phyloP scores from a whole-genome alignment of 2,888 invertebrate species.

The Eulithis testata region DNA sequence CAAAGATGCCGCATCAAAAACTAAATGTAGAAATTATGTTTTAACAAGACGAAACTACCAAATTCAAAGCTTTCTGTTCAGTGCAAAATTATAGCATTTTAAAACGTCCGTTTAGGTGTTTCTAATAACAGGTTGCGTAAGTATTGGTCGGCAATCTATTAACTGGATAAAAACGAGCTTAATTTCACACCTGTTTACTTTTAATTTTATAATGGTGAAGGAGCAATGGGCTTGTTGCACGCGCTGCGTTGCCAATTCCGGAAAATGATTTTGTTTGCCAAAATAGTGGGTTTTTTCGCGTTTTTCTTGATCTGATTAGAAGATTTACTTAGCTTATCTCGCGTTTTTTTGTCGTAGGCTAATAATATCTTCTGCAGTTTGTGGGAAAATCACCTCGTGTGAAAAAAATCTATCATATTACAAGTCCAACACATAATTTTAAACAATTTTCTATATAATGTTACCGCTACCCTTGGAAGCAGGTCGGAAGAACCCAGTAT shows the following conservation, averaged over 20 bases:
- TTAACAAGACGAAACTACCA: conserved; percentile 78
- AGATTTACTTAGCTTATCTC: too few species aligned
- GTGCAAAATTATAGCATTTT: conserved; percentile 82
- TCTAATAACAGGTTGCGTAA: conserved; percentile 70
- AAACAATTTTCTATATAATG: not conserved
- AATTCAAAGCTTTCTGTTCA: conserved; percentile 77
- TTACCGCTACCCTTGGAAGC: conserved; percentile 23
- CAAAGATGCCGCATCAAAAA: conserved; percentile 72
- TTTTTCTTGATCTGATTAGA: too few species aligned
- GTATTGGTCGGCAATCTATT: conserved; percentile 76
- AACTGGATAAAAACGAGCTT: conserved; percentile 75
- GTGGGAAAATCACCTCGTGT: too few species aligned
- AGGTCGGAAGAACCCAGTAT: conserved; percentile 41
- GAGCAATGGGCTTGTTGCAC: conserved; percentile 71
- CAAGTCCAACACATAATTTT: too few species aligned
- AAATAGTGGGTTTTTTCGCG: too few species aligned
- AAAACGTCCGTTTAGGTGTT: conserved; percentile 77
- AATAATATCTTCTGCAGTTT: too few species aligned
- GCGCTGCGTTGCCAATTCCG: conserved; percentile 43
- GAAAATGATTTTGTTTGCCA: too few species aligned
- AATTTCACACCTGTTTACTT: conserved; percentile 84
- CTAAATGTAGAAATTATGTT: conserved; percentile 77
- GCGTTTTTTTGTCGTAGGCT: too few species aligned
- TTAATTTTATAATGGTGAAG: conserved; percentile 77
- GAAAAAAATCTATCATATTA: too few species aligned